Evolutionary conservation across 2,888 invertebrate species (phyloP), one percentile per base, ranked within the genome.

Genomic region (Trichogramma dendrolimi): DNA sequence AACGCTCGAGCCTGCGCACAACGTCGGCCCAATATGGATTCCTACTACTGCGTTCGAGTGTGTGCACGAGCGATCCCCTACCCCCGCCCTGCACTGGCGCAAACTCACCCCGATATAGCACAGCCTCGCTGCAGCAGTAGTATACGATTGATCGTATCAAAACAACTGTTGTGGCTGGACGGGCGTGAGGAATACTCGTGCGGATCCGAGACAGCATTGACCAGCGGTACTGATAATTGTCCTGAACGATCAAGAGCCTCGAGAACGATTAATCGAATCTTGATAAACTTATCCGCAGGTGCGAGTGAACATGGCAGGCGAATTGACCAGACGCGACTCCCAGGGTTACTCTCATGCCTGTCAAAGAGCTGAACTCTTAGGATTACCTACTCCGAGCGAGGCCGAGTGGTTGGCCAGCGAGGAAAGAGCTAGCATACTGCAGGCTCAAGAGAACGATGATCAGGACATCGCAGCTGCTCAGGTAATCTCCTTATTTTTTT

Each of bases 291-390:
- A 27, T 27, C 27, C 27, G 27, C 27, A 27, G 27, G 27, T 27
- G 27, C 27, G 27, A 27, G 27, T 27, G 27, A 27, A 27, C 27
- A 27, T 27, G 27, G 27, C 27, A 27, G 27, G 27, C 27, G 27
- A 27, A 27, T 27, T 27, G 27, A 27, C 47, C 6, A 14, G 10
- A 27, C 66, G 40, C 40, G 76, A 76, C 76, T 76, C 77, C 43
- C 69, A 72, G 57, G 76, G 73, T 55, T 91, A 90, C 72, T 86
- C 89, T 78, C 86, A 89, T 75, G 91, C 90, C 62, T 90, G 91
- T 72, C 87, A 88, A 79, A 82, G 91, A 63, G 91, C 91, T 0
- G 91, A 92, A 75, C 79, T 92, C 55, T 82, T 92, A 67, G 91
- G 91, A 0, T 81, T 89, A 62, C 84, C 86, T 47, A 84, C 85